Evolutionary conservation across 1,140 invertebrate genomes (phyloP), one percentile per base, ranked within the genome.

Genomic region (Mesaphorura yosii): DNA sequence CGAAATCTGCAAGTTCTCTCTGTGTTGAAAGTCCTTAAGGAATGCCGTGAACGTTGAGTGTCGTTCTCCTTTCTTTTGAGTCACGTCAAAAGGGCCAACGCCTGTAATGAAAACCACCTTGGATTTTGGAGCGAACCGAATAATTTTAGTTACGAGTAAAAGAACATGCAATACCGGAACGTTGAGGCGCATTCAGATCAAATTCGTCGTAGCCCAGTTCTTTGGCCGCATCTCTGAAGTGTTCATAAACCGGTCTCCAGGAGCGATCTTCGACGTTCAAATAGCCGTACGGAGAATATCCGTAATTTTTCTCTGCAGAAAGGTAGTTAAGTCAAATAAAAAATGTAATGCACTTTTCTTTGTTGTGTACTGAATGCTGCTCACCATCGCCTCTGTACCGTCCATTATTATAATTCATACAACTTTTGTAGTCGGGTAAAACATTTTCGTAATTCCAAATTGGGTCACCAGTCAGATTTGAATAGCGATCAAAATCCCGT

Each of bases 51-150:
- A 58, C 12, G 57, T 57, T 25, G 48, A 50, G 34, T n/a, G 38
- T 17, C 60, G 42, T n/a, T 45, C 42, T 0, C 59, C 59, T 0
- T 53, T 47, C 20, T 58, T 58, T 48, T 58, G 55, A n/a, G 53
- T 50, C 1, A 45, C 53, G 46, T 58, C 48, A 3, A 58, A 14
- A 10, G 19, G 1, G 10, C 46, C 56, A 40, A 58, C 45, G 7
- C 56, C 56, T 41, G 25, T 7, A 47, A 7, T 20, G 6, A 10
- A 17, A 48, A 48, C 28, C 3, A 28, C 5, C 17, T 6, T 4
- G 5, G 10, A 48, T 34, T 10, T 10, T n/a, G n/a, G n/a, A n/a
- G n/a, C 31, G n/a, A 34, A 34, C 31, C n/a, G 10, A 10, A 10
- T n/a, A 34, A 10, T 10, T 34, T 34, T 34, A 10, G 10, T 34